Base-by-base conservation (phyloP, 2,797 vertebrate species). In the Takifugu rubripes region DNA sequence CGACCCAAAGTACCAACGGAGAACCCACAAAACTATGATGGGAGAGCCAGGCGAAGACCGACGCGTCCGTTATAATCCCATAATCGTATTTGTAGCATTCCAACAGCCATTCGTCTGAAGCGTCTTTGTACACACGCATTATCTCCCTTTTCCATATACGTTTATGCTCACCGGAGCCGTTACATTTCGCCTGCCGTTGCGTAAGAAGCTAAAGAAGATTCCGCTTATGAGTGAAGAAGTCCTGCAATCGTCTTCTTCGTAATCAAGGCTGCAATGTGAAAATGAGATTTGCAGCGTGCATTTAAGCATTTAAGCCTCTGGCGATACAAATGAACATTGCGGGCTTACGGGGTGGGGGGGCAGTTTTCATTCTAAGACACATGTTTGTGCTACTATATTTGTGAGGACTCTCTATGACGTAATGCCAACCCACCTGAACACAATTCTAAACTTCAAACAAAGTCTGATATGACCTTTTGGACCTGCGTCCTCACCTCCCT, bases 231-330 rank as follows among this genome's bases (percentile, higher is more conserved):
- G 47, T 49, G 49, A 61, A 44, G 62, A 60, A 52, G 54, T 65
- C 46, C 27, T 55, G 31, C 40, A 57, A 48, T 25, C 40, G 47
- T 46, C 48, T 70, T 65, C 59, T 63, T 70, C 24, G 50, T 65
- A 78, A 73, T 66, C 59, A 79, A 64, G 56, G 47, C 61, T 61
- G 56, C 25, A 0, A 62, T 54, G 64, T 56, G 51, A 58, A 61
- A 69, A 66, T 11, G 49, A 48, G 66, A 64, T 58, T 54, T 58
- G 52, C 15, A 62, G 52, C 15, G 25, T 49, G 16, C 16, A 16
- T 60, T 64, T 16, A 33, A 33, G 16, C 16, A 16, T 60, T 64
- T 16, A 33, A 33, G 69, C 56, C 52, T 52, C 29, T 48, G 61
- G 62, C 67, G 73, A 61, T 61, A 52, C 26, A 55, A 55, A 55